These are phyloP conservation scores for Oxystoma pomonae DNA, from an alignment of 2,888 invertebrate genomes.

Conservation along the genomic window DNA sequence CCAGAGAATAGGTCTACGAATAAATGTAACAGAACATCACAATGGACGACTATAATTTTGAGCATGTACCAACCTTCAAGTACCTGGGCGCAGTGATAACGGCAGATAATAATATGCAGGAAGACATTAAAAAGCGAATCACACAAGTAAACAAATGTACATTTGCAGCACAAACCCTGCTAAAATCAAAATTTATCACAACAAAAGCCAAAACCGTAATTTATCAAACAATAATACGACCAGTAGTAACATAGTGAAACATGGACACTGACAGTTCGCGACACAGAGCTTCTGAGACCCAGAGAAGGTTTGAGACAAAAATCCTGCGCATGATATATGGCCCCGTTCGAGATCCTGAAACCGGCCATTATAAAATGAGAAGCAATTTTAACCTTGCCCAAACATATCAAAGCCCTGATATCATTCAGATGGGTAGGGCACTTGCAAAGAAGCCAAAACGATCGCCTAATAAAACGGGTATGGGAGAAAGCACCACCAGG, in stretches of 20 bases:
- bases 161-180: background rate
- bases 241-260: conserved; percentile 4
- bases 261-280: background rate
- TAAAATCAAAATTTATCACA: conserved; percentile 9
- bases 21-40: conserved; percentile 10
- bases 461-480: background rate
- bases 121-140: background rate
- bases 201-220: conserved; percentile 2
- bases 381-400: background rate
- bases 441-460: conserved; percentile 3
- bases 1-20: conserved; percentile 1
- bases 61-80: conserved; percentile 4
- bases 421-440: conserved; percentile 3
- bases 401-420: background rate
- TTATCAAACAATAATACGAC: conserved; percentile 3
- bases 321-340: background rate
- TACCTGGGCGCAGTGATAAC: conserved; percentile 8
- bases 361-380: background rate
- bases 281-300: background rate
- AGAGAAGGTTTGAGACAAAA: background rate
- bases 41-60: conserved; percentile 11
- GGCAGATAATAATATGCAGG: background rate
- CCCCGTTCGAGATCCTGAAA: background rate
- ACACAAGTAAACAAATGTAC: background rate
- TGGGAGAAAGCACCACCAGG: background rate